Conservation (phyloP, 2,888 invertebrate species). For the Eupithecia centaureata region DNA sequence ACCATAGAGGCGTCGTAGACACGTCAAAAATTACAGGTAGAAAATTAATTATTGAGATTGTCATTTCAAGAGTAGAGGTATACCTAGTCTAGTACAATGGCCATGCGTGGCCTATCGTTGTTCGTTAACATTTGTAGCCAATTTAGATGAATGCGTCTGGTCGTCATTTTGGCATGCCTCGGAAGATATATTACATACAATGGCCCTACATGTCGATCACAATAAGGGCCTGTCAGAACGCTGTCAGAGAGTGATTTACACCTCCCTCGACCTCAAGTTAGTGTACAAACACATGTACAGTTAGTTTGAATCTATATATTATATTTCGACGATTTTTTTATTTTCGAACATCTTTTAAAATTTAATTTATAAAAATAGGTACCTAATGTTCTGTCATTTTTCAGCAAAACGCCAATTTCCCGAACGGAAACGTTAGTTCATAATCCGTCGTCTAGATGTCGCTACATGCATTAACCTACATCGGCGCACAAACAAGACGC, state of each 20-base stretch:
- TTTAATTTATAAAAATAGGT: not conserved
- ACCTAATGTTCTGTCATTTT: not conserved
- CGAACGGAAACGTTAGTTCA: slow-evolving; percentile 55
- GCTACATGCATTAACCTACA: slow-evolving; percentile 71
- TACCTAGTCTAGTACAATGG: not conserved
- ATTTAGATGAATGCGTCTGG: slow-evolving; percentile 34
- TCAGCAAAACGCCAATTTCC: slow-evolving; percentile 23
- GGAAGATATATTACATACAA: slow-evolving; percentile 32
- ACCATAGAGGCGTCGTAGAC: too few relatives aligned
- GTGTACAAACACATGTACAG: not conserved
- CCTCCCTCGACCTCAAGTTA: not conserved
- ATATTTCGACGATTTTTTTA: too few relatives aligned
- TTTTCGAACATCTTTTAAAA: slow-evolving; percentile 37
- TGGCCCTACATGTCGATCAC: slow-evolving; percentile 45
- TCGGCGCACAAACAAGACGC: slow-evolving; percentile 58
- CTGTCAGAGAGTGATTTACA: not conserved
- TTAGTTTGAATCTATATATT: not conserved
- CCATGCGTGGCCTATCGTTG: not conserved
- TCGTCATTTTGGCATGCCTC: slow-evolving; percentile 36
- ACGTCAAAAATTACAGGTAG: too few relatives aligned
- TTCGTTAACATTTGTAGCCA: slow-evolving; percentile 13
- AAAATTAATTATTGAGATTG: too few relatives aligned
- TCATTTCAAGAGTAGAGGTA: not conserved
- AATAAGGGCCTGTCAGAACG: slow-evolving; percentile 45
- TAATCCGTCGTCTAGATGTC: slow-evolving; percentile 67